phyloP scores from a whole-genome alignment of 2,888 invertebrate genomes.

The Cheilosia vulpina region DNA sequence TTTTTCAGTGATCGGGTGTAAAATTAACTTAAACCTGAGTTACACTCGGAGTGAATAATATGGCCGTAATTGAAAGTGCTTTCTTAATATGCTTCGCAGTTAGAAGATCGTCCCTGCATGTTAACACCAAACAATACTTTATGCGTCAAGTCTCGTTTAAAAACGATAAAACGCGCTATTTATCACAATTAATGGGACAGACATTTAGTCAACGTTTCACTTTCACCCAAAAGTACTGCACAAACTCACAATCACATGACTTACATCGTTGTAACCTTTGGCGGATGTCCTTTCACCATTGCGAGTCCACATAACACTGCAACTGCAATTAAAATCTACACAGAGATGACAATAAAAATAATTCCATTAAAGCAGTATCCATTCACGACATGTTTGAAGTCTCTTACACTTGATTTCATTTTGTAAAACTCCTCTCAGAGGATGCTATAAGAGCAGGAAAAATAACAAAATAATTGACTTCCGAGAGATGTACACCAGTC shows the following conservation, averaged over 20 bases:
- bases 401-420: conserved; percentile 66
- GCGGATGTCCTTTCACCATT: conserved; percentile 63
- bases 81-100: too few relatives aligned
- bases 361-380: conserved; percentile 6
- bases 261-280: conserved; percentile 59
- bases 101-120: too few relatives aligned
- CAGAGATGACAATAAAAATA: neutral
- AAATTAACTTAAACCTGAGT: too few relatives aligned
- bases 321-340: conserved; percentile 55
- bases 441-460: conserved; percentile 6
- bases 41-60: too few relatives aligned
- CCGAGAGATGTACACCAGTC: conserved; percentile 57
- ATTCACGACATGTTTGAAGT: conserved; percentile 1
- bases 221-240: neutral
- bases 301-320: conserved; percentile 23
- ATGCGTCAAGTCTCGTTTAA: neutral
- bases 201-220: too few relatives aligned
- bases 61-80: too few relatives aligned
- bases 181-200: too few relatives aligned
- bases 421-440: neutral
- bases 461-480: conserved; percentile 26
- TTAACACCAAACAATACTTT: too few relatives aligned
- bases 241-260: conserved; percentile 26
- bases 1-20: too few relatives aligned
- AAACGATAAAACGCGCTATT: too few relatives aligned